phyloP scores from a whole-genome alignment of 2,113 vertebrate genomes.

The Ondatra zibethicus region DNA sequence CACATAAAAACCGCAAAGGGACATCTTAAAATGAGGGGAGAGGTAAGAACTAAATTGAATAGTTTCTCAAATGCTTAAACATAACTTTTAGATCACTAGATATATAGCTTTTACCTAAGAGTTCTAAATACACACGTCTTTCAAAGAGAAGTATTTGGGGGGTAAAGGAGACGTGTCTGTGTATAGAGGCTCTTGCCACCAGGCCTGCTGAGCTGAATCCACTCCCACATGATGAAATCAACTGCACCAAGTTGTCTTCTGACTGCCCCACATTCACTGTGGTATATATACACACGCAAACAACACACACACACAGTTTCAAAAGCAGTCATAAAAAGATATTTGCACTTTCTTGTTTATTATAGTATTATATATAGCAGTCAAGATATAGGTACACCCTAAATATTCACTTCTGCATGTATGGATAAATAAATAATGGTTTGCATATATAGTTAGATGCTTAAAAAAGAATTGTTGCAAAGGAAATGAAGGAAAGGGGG shows the following conservation, averaged over 20 bases:
- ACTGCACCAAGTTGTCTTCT: not conserved
- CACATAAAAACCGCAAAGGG: not conserved
- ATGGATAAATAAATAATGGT: not conserved
- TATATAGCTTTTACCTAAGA: not conserved
- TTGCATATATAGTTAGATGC: not conserved
- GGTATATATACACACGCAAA: not conserved
- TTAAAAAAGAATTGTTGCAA: not conserved
- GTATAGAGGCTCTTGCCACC: not conserved
- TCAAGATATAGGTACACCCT: not conserved
- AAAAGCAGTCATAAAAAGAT: not conserved
- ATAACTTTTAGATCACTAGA: slow-evolving; percentile 5
- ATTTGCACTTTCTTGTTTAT: not conserved
- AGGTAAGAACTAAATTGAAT: not conserved
- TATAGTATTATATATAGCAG: not conserved
- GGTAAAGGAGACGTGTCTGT: not conserved
- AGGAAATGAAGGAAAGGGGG: not conserved
- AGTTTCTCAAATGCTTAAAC: not conserved
- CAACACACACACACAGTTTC: not conserved
- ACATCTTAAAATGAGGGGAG: not conserved
- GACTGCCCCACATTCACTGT: not conserved
- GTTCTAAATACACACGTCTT: slow-evolving; percentile 12
- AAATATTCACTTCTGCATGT: not conserved
- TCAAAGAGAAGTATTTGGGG: not conserved
- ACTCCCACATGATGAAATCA: not conserved
- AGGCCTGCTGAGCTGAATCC: too few species aligned